These are phyloP conservation scores for Drosophila saltans DNA, from an alignment of 1,140 invertebrate genomes.

Conservation along the genomic window DNA sequence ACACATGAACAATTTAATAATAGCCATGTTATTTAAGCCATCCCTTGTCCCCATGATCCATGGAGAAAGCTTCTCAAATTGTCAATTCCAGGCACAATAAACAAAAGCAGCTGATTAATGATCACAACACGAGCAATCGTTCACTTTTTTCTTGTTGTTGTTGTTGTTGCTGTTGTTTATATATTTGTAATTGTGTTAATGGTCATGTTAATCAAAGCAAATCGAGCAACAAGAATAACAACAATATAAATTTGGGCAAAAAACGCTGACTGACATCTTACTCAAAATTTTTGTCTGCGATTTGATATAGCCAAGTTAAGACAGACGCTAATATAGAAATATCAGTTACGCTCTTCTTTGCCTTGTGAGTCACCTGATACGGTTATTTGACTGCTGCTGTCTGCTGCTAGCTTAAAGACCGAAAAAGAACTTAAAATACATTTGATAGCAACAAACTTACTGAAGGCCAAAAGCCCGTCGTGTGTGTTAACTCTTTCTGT, in stretches of 20 bases:
- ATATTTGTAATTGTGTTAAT: slow-evolving; percentile 35
- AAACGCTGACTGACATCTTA: background rate
- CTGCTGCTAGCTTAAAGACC: background rate
- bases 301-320: background rate
- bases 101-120: slow-evolving; percentile 43
- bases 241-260: background rate
- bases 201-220: slow-evolving; percentile 42
- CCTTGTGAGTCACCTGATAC: slow-evolving; percentile 34
- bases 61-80: slow-evolving; percentile 60
- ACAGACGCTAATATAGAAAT: background rate
- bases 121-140: slow-evolving; percentile 40
- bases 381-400: background rate
- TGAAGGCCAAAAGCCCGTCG: slow-evolving; percentile 39
- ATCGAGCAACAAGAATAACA: slow-evolving; percentile 27
- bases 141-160: background rate
- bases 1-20: too few species aligned
- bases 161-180: background rate
- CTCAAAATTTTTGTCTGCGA: too few species aligned
- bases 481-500: background rate
- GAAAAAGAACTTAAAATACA: slow-evolving; percentile 30
- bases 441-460: background rate
- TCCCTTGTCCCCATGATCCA: background rate
- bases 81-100: slow-evolving; percentile 50
- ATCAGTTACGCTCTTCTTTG: slow-evolving; percentile 10
- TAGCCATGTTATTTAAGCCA: too few species aligned